Percentiles rank a stretch among this genome's conserved stretches.
These are phyloP conservation scores for Trichechus manatus DNA, from an alignment of 2,113 vertebrate genomes.

Conservation along the genomic window DNA sequence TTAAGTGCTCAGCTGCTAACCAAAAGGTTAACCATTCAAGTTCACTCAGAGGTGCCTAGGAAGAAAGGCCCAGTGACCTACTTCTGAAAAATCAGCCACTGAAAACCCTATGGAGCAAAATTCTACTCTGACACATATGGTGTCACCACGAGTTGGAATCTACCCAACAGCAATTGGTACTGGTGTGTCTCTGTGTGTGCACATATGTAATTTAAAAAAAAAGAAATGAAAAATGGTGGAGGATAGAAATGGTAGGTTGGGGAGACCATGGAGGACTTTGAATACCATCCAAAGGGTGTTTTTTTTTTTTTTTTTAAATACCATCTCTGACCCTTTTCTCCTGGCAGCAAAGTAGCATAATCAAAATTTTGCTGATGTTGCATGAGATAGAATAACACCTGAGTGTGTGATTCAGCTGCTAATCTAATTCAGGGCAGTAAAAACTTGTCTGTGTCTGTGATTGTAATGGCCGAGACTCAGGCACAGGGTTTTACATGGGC, in stretches of 20 bases:
- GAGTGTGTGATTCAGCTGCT: constrained; percentile 22
- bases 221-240: not conserved
- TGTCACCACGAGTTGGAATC: not conserved
- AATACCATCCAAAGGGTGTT: not conserved
- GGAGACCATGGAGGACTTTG: not conserved
- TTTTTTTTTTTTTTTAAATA: not conserved
- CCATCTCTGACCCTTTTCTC: not conserved
- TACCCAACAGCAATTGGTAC: not conserved
- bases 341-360: not conserved
- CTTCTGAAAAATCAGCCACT: not conserved
- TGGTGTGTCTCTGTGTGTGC: not conserved
- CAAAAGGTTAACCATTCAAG: not conserved
- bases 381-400: not conserved
- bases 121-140: not conserved
- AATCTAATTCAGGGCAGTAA: not conserved
- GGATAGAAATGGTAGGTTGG: not conserved
- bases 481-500: not conserved
- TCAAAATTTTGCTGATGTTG: constrained; percentile 1
- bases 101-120: too few species aligned
- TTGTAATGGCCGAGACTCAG: not conserved
- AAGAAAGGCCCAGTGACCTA: not conserved
- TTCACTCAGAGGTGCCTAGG: not conserved
- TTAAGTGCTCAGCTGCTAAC: not conserved
- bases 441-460: constrained; percentile 43
- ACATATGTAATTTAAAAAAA: not conserved